phyloP scores from a whole-genome alignment of 2,113 vertebrate species.

The Gambusia affinis region DNA sequence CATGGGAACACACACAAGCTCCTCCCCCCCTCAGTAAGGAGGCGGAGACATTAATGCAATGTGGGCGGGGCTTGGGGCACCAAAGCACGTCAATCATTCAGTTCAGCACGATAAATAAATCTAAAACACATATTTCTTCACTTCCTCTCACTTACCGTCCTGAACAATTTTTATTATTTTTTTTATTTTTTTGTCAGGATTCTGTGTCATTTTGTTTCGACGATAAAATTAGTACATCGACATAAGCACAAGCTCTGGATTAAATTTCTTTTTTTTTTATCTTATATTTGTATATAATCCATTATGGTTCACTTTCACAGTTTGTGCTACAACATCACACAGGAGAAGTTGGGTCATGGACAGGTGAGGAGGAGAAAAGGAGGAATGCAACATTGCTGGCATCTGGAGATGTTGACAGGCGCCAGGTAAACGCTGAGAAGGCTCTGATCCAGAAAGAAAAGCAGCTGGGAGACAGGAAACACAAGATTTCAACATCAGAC shows the following conservation, averaged over 20 bases:
- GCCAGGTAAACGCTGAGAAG: conserved; percentile 78
- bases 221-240: conserved; percentile 89
- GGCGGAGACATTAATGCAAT: conserved; percentile 13
- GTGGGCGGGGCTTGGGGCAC: conserved; percentile 83
- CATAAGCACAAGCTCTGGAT: conserved; percentile 84
- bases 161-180: conserved; percentile 27
- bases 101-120: conserved; percentile 84
- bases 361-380: conserved; percentile 74
- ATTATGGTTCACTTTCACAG: conserved; percentile 95
- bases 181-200: conserved; percentile 45
- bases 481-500: conserved; percentile 12
- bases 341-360: conserved; percentile 73
- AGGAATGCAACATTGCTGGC: conserved; percentile 80
- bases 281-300: conserved; percentile 54
- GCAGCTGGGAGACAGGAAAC: conserved; percentile 47
- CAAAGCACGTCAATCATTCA: conserved; percentile 90
- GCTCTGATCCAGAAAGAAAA: conserved; percentile 64
- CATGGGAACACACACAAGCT: conserved; percentile 48
- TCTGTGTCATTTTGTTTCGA: conserved; percentile 79
- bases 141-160: conserved; percentile 59
- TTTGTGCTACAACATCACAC: conserved; percentile 94
- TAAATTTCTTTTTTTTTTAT: conserved; percentile 25
- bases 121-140: conserved; percentile 80
- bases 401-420: conserved; percentile 81
- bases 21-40: conserved; percentile 44